Conservation (phyloP, 23 tunicate genomes). For the Trididemnum miniatum region DNA sequence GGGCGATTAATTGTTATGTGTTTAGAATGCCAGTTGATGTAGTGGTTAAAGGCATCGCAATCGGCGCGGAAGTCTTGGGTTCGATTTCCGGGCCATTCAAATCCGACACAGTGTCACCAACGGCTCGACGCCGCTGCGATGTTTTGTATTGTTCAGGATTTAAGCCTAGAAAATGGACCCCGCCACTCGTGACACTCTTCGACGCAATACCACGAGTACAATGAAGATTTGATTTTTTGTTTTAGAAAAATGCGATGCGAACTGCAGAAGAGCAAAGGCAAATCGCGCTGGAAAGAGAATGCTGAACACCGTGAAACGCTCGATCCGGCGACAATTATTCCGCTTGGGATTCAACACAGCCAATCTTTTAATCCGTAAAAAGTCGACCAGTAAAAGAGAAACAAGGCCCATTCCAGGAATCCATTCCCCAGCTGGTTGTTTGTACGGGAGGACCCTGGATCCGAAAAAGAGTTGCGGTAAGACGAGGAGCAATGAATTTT, state of each 20-base stretch:
- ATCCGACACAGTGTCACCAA: too few relatives aligned
- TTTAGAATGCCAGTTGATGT: too few relatives aligned
- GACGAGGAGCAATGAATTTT: too few relatives aligned
- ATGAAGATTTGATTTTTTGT: not conserved
- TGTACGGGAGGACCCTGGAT: slow-evolving; percentile 1
- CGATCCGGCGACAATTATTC: slow-evolving; percentile 34
- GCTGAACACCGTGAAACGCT: slow-evolving; percentile 9
- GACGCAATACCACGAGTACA: too few relatives aligned
- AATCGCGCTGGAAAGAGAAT: not conserved
- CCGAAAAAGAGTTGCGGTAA: slow-evolving; percentile 7
- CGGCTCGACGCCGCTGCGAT: too few relatives aligned
- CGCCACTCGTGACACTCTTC: too few relatives aligned
- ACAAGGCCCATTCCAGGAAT: slow-evolving; percentile 9
- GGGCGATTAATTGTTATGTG: too few relatives aligned
- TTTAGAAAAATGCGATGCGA: slow-evolving; percentile 43
- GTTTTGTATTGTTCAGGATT: too few relatives aligned
- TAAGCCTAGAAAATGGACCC: too few relatives aligned
- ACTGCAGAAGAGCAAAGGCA: slow-evolving; percentile 19
- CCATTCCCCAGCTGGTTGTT: slow-evolving; percentile 31
- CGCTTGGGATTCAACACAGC: not conserved
- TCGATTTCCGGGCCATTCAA: too few relatives aligned
- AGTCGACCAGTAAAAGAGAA: slow-evolving; percentile 2
- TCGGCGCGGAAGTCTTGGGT: too few relatives aligned
- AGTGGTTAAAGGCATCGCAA: too few relatives aligned
- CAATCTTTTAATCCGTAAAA: not conserved